Conservation (phyloP, 2,888 invertebrate species). For the Nomada ferruginata region DNA sequence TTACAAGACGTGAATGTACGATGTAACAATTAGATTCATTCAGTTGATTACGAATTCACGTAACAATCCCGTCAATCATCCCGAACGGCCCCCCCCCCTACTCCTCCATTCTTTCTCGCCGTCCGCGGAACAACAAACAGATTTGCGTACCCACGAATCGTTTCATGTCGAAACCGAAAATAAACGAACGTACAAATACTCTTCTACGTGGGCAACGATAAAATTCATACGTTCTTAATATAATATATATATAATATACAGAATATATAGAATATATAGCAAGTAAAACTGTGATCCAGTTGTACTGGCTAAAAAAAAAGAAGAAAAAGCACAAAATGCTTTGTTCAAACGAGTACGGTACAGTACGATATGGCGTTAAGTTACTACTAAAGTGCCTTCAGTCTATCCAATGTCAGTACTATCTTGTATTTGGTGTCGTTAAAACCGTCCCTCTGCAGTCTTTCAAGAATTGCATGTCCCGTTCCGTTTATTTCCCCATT, state of each 20-base stretch:
- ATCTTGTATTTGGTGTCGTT: slow-evolving; percentile 85
- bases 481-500: slow-evolving; percentile 64
- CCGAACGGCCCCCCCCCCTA: neutral
- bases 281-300: slow-evolving; percentile 30
- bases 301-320: slow-evolving; percentile 27
- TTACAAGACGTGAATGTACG: slow-evolving; percentile 28
- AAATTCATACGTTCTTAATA: slow-evolving; percentile 17
- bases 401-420: slow-evolving; percentile 85
- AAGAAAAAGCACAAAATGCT: slow-evolving; percentile 14
- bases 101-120: neutral
- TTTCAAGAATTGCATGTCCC: slow-evolving; percentile 79
- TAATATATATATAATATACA: slow-evolving; percentile 42
- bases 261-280: slow-evolving; percentile 43
- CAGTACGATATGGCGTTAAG: slow-evolving; percentile 82
- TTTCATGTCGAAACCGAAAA: slow-evolving; percentile 16
- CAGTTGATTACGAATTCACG: slow-evolving; percentile 21
- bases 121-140: neutral
- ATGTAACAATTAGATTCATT: slow-evolving; percentile 15
- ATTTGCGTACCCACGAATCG: slow-evolving; percentile 18
- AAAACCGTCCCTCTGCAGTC: slow-evolving; percentile 83
- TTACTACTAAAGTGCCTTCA: slow-evolving; percentile 84
- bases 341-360: slow-evolving; percentile 71
- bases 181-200: slow-evolving; percentile 19
- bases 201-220: slow-evolving; percentile 5
- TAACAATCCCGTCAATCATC: slow-evolving; percentile 20